A percentile compares a stretch with the other conserved stretches of the same genome.
Evolutionary conservation across 1,140 invertebrate species (phyloP).

Genomic region (Oryzaephilus surinamensis): DNA sequence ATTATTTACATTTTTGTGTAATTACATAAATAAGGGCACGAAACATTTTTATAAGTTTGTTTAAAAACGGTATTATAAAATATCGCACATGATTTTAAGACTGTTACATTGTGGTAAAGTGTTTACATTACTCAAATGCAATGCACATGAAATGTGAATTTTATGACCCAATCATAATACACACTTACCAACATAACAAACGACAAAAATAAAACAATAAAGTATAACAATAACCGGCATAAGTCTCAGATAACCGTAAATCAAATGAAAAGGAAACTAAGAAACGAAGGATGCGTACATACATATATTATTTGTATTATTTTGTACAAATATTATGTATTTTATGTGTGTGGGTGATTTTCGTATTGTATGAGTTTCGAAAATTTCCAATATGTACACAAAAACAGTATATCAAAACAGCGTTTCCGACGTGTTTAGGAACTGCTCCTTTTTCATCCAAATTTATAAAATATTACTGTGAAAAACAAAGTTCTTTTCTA

Average conservation of each 20-base stretch:
- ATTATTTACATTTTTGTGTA: no score
- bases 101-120: slow-evolving; percentile 14
- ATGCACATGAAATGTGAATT: slow-evolving; percentile 16
- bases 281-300: slow-evolving; percentile 12
- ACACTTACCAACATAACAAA: slow-evolving; percentile 18
- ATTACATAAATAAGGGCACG: no score
- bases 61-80: no score
- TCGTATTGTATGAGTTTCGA: no score
- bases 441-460: slow-evolving; percentile 5
- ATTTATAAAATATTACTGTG: slow-evolving; percentile 7
- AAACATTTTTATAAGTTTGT: no score
- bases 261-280: slow-evolving; percentile 17
- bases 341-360: no score
- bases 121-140: slow-evolving; percentile 14
- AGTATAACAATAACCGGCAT: slow-evolving; percentile 20
- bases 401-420: slow-evolving; percentile 18
- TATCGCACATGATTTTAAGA: slow-evolving; percentile 10
- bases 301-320: no score
- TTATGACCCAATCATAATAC: slow-evolving; percentile 23
- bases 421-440: slow-evolving; percentile 15
- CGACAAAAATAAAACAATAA: slow-evolving; percentile 24
- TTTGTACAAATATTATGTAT: no score
- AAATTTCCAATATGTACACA: slow-evolving; percentile 17
- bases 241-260: slow-evolving; percentile 15
- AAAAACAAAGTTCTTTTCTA: no score